Evolutionary conservation across 1,140 invertebrate species (phyloP).

Genomic region (Aplysia californica): DNA sequence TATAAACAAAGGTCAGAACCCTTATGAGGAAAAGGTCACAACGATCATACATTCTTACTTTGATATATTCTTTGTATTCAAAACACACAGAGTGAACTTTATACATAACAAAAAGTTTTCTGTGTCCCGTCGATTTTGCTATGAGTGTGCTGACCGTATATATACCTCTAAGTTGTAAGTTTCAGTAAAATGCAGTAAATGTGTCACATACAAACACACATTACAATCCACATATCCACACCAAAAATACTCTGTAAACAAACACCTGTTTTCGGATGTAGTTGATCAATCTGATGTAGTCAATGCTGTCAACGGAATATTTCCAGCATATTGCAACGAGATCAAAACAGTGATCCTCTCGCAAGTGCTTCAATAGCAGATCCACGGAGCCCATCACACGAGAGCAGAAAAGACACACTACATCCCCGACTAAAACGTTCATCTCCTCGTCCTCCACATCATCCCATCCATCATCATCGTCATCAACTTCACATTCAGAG

Average conservation of each 20-base stretch:
- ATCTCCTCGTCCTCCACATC: conserved; percentile 67
- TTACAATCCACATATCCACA: neutral
- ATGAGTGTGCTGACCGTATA: neutral
- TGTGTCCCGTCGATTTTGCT: no score
- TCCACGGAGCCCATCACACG: conserved; percentile 63
- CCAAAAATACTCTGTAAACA: conserved; percentile 8
- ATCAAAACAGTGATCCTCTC: conserved; percentile 76
- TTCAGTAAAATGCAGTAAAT: neutral
- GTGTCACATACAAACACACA: neutral
- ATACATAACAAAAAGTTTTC: conserved; percentile 3
- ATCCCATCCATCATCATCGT: conserved; percentile 15
- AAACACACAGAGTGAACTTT: neutral
- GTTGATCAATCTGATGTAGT: conserved; percentile 90
- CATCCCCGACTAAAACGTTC: conserved; percentile 46
- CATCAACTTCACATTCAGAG: neutral
- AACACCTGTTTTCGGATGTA: conserved; percentile 77
- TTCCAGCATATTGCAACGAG: conserved; percentile 76
- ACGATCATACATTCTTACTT: neutral
- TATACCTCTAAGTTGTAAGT: neutral
- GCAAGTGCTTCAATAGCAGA: conserved; percentile 70
- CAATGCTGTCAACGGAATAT: conserved; percentile 84
- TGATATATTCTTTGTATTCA: neutral
- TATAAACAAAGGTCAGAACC: no score
- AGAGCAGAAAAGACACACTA: conserved; percentile 73
- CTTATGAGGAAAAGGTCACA: no score